Base-by-base conservation (phyloP, 2,113 vertebrate genomes). In the Sigmodon hispidus region DNA sequence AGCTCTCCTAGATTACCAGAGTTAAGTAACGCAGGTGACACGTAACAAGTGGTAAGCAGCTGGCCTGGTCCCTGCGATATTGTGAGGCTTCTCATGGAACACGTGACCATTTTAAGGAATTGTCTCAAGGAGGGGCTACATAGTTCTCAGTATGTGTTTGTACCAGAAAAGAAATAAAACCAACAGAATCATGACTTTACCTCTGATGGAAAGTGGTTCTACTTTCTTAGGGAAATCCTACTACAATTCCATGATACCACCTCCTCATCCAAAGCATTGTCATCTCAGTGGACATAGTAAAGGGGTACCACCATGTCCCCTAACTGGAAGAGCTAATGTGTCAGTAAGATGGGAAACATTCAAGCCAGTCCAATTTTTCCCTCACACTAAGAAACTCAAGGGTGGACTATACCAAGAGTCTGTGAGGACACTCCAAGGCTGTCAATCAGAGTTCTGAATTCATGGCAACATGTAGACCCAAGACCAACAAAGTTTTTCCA, bases 401-500 rank as follows among this genome's bases (percentile, higher is more conserved):
- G 21, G 45, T 57, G n/a, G 52, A 59, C 50, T 45, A 72, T 31
- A 40, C 52, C 31, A 52, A 19, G 50, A 91, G 43, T 31, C 40
- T 26, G 48, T 76, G 50, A 79, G 40, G 31, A 40, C 50, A 69
- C 11, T 36, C 72, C 80, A 83, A 57, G 95, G 24, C 87, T 90
- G 94, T 45, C 88, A 86, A 73, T 93, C 90, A 80, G 76, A 50
- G 91, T 75, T 88, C 95, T 43, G 90, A 34, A 17, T 69, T 91
- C 80, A 61, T 75, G 91, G 48, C 43, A 93, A 57, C 40, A 13
- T 34, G 31, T 55, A 69, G 79, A 94, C 67, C 87, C 40, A 89
- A 89, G 87, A 95, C 84, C 94, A 98, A 96, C 93, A 79, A 98
- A 96, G 97, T 83, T 89, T 16, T 0, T 76, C 83, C 93, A 94